A percentile compares a stretch with the other conserved stretches of the same genome.
Conservation (phyloP, 2,113 vertebrate genomes). For the Myotis brandtii region DNA sequence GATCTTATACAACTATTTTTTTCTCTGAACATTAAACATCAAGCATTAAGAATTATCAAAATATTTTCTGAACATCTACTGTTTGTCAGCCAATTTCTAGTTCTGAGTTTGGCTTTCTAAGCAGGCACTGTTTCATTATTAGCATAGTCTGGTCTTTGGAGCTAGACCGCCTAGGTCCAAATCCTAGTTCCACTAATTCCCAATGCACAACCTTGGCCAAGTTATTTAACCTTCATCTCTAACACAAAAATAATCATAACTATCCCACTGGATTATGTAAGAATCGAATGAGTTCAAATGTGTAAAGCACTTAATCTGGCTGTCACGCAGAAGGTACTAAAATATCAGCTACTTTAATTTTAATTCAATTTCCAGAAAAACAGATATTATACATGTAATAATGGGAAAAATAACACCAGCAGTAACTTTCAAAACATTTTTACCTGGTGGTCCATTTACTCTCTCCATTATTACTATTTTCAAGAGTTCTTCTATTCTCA, state of each 20-base stretch:
- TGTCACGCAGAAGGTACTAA: not conserved
- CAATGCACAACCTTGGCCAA: not conserved
- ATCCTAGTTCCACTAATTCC: not conserved
- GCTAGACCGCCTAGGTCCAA: not conserved
- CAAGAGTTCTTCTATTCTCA: not conserved
- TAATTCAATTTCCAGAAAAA: constrained; percentile 46
- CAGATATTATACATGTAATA: not conserved
- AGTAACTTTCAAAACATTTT: not conserved
- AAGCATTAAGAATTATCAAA: not conserved
- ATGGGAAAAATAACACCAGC: not conserved
- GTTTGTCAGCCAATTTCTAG: not conserved
- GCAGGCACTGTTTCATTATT: not conserved
- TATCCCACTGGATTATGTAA: not conserved
- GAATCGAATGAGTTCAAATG: not conserved
- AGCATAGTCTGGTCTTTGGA: not conserved
- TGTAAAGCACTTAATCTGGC: not conserved
- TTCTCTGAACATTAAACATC: not conserved
- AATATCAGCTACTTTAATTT: constrained; percentile 32
- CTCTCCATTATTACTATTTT: not conserved
- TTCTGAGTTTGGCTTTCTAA: not conserved
- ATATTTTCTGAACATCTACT: constrained; percentile 20
- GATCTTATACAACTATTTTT: constrained; percentile 21
- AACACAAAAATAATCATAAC: constrained; percentile 44
- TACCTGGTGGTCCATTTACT: not conserved
- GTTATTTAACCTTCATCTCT: constrained; percentile 28